These are phyloP conservation scores for Ectemnius lituratus DNA, from an alignment of 2,888 invertebrate genomes.

Conservation along the genomic window DNA sequence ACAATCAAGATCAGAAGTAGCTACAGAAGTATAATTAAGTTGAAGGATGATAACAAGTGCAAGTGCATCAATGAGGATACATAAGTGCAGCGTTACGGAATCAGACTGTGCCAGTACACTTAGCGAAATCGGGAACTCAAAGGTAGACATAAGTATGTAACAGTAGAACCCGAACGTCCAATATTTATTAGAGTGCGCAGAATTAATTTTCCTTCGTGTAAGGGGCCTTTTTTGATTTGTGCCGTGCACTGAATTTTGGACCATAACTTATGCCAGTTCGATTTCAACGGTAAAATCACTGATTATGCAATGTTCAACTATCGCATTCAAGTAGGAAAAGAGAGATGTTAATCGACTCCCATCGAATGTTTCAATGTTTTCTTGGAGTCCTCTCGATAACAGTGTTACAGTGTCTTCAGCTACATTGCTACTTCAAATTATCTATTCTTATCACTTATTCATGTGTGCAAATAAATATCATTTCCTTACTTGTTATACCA, in stretches of 20 bases:
- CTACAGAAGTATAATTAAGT: not conserved
- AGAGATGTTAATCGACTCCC: not conserved
- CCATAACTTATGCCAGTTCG: slow-evolving; percentile 44
- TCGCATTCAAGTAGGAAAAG: too few species aligned
- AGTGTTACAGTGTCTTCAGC: not conserved
- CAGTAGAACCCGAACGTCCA: slow-evolving; percentile 57
- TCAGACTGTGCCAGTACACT: slow-evolving; percentile 62
- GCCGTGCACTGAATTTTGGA: slow-evolving; percentile 54
- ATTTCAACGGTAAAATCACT: not conserved
- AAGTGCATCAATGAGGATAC: slow-evolving; percentile 36
- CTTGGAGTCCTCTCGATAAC: slow-evolving; percentile 18
- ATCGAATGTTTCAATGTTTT: slow-evolving; percentile 3
- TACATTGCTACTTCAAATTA: slow-evolving; percentile 12
- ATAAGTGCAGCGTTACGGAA: slow-evolving; percentile 50
- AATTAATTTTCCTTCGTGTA: slow-evolving; percentile 37
- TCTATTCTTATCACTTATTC: slow-evolving; percentile 30
- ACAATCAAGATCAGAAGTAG: slow-evolving; percentile 36
- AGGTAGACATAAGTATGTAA: slow-evolving; percentile 60
- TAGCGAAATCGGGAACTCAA: slow-evolving; percentile 52
- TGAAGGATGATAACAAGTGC: slow-evolving; percentile 19
- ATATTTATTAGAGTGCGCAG: slow-evolving; percentile 70
- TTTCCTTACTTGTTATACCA: slow-evolving; percentile 20
- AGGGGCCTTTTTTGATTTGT: slow-evolving; percentile 35
- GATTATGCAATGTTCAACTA: too few species aligned
- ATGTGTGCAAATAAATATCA: slow-evolving; percentile 25